Percentiles rank a stretch among this genome's conserved stretches.
Conservation (phyloP, 1,140 invertebrate genomes). For the Solenopsis invicta region DNA sequence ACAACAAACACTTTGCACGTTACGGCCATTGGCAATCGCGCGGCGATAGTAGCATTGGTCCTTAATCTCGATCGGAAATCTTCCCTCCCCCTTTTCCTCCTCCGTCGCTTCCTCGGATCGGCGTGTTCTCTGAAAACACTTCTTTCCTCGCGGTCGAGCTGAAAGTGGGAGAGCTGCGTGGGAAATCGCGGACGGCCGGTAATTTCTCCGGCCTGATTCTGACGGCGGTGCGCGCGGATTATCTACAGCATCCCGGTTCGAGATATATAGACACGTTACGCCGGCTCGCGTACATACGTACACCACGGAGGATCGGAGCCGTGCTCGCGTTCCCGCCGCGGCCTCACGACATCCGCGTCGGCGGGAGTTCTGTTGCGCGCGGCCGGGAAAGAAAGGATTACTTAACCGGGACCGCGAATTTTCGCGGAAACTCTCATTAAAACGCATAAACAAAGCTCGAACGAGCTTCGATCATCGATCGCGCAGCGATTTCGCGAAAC, state of each 20-base stretch:
- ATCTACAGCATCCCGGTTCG: slow-evolving; percentile 73
- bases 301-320: slow-evolving; percentile 28
- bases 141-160: slow-evolving; percentile 58
- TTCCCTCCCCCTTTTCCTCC: background rate
- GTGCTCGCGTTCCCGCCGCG: slow-evolving; percentile 22
- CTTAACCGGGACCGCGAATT: background rate
- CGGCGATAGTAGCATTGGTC: slow-evolving; percentile 67
- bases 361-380: slow-evolving; percentile 16
- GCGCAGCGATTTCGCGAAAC: background rate
- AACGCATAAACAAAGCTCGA: slow-evolving; percentile 1
- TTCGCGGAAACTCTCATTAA: background rate
- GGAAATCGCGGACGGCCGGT: slow-evolving; percentile 74
- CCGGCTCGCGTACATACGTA: slow-evolving; percentile 41
- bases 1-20: slow-evolving; percentile 67
- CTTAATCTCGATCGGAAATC: slow-evolving; percentile 73
- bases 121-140: slow-evolving; percentile 68
- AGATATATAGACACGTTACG: slow-evolving; percentile 64
- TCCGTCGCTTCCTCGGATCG: slow-evolving; percentile 7
- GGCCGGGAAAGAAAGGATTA: slow-evolving; percentile 40
- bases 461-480: background rate
- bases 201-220: slow-evolving; percentile 78
- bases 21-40: slow-evolving; percentile 53
- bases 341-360: slow-evolving; percentile 49
- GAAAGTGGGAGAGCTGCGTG: slow-evolving; percentile 70
- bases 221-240: slow-evolving; percentile 70